These are phyloP conservation scores for Plutella xylostella DNA, from an alignment of 2,888 invertebrate genomes.

Conservation along the genomic window DNA sequence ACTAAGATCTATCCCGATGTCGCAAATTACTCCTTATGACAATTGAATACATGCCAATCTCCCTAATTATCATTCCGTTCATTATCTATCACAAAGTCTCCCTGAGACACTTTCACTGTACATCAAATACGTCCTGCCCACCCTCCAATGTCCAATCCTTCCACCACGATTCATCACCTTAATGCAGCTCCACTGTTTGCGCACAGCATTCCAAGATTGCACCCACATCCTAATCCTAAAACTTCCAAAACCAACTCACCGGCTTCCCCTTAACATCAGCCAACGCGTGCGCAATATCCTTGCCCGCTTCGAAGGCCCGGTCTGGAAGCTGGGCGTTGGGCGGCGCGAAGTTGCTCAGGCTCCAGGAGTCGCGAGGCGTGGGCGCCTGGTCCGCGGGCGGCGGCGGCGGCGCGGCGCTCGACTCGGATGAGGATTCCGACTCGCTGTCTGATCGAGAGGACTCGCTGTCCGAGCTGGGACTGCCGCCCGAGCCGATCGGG, in stretches of 20 bases:
- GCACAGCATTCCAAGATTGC: no score
- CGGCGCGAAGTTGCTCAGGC: constrained; percentile 54
- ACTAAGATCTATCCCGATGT: no score
- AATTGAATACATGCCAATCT: no score
- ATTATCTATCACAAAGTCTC: no score
- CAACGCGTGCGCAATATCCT: constrained; percentile 67
- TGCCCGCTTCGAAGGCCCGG: constrained; percentile 60
- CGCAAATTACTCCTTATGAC: no score
- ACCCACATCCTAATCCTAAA: no score
- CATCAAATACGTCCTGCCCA: no score
- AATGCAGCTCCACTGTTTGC: no score
- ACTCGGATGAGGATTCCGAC: constrained; percentile 71
- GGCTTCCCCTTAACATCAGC: constrained; percentile 63
- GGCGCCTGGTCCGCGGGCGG: constrained; percentile 23
- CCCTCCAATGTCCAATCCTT: no score
- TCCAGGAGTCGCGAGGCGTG: constrained; percentile 49
- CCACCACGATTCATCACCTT: no score
- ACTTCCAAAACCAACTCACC: constrained; percentile 36
- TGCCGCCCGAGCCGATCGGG: constrained; percentile 54
- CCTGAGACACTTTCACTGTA: no score
- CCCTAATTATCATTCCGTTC: no score
- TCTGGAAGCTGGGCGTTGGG: constrained; percentile 36
- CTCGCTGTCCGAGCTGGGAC: constrained; percentile 64
- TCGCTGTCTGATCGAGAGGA: constrained; percentile 74
- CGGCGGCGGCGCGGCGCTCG: constrained; percentile 24